These are phyloP conservation scores for Cyanoramphus novaezelandiae DNA, from an alignment of 2,113 vertebrate species.

Conservation along the genomic window DNA sequence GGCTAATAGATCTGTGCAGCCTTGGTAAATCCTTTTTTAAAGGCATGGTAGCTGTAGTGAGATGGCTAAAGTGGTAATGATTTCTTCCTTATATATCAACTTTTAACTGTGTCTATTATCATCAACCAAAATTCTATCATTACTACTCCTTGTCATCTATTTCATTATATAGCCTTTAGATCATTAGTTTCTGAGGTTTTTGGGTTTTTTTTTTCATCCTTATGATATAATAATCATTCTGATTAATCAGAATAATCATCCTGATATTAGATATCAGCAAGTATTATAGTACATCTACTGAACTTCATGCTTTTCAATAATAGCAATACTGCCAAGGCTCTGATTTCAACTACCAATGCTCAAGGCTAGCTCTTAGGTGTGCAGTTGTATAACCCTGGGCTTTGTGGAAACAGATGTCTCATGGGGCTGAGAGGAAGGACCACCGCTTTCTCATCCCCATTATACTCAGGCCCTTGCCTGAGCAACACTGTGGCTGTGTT, in stretches of 20 bases:
- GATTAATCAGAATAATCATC: too few relatives aligned
- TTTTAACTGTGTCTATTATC: neutral
- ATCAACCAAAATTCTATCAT: neutral
- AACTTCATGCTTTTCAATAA: neutral
- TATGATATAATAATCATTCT: too few relatives aligned
- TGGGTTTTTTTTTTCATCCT: neutral
- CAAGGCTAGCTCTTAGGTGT: neutral
- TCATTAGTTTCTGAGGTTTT: neutral
- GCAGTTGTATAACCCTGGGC: neutral
- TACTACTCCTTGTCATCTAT: neutral
- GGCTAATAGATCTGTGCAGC: neutral
- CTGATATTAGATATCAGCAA: neutral
- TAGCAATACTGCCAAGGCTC: neutral
- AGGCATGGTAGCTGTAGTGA: neutral
- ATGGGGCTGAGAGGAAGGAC: neutral
- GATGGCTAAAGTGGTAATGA: neutral
- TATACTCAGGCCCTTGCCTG: neutral
- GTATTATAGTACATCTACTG: neutral
- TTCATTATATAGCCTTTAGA: neutral
- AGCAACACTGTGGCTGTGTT: neutral
- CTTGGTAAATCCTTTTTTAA: neutral
- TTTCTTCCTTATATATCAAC: neutral
- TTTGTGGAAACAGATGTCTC: neutral
- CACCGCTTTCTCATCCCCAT: neutral
- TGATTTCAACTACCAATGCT: neutral